phyloP scores from a whole-genome alignment of 2,797 vertebrate genomes.

The Eremophila alpestris region DNA sequence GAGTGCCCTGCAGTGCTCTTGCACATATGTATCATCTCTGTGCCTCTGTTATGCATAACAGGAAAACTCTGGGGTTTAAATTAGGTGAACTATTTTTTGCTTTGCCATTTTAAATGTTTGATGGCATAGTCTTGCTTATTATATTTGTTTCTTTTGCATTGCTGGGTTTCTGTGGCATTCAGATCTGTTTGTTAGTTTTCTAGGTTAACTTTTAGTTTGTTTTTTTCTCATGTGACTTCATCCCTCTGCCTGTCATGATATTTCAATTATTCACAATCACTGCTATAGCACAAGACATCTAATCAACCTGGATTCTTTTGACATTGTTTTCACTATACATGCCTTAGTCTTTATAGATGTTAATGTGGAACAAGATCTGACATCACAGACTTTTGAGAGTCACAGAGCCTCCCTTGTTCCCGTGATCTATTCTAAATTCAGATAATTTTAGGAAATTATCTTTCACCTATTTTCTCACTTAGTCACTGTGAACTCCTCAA shows the following conservation, averaged over 20 bases:
- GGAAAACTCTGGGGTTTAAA: background rate
- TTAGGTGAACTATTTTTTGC: background rate
- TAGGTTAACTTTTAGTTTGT: background rate
- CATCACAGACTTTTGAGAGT: background rate
- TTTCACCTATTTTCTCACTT: background rate
- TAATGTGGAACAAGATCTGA: background rate
- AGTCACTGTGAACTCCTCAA: background rate
- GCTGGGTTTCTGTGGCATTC: background rate
- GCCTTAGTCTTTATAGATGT: background rate
- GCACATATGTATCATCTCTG: accelerated
- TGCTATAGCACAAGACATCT: background rate
- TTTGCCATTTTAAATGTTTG: constrained; percentile 17
- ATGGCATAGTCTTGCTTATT: background rate
- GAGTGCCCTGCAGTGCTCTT: background rate
- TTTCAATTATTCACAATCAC: constrained; percentile 1
- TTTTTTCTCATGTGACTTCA: background rate
- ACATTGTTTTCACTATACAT: background rate
- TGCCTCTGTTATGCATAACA: background rate
- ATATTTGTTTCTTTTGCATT: background rate
- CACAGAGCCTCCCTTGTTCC: background rate
- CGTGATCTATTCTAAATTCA: background rate
- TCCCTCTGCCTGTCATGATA: background rate
- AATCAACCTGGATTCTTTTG: background rate
- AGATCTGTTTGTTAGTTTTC: background rate
- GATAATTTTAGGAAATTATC: background rate